Conservation (phyloP, 2,888 invertebrate genomes). For the Pammene fasciana region DNA sequence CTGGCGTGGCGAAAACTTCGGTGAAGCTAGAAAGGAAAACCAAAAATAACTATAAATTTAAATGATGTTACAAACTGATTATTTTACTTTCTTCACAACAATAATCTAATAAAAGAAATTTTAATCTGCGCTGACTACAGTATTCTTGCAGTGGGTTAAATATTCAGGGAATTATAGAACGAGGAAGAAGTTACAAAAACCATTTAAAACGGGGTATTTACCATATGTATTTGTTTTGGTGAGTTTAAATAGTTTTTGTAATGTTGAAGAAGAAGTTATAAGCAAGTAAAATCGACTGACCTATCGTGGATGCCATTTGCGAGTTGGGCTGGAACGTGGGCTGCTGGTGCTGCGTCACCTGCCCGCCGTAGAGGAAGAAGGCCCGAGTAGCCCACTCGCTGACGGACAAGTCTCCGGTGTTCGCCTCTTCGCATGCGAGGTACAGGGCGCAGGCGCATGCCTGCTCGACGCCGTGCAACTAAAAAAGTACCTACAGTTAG, state of each 20-base stretch:
- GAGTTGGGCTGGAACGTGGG: constrained; percentile 61
- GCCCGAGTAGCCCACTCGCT: constrained; percentile 95
- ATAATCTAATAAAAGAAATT: too few relatives aligned
- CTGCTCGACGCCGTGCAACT: constrained; percentile 90
- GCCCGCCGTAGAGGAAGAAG: constrained; percentile 95
- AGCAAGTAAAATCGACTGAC: constrained; percentile 46
- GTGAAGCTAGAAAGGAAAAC: constrained; percentile 61
- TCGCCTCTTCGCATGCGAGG: constrained; percentile 88
- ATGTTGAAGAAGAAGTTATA: too few relatives aligned
- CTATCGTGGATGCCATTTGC: constrained; percentile 63
- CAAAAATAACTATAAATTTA: background rate
- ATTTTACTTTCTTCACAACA: too few relatives aligned
- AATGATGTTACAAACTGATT: too few relatives aligned
- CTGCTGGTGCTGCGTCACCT: constrained; percentile 72
- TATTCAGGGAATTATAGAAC: too few relatives aligned
- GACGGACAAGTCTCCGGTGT: constrained; percentile 81
- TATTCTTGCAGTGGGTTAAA: too few relatives aligned
- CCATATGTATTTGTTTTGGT: too few relatives aligned
- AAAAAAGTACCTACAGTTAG: constrained; percentile 23
- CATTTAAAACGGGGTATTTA: too few relatives aligned
- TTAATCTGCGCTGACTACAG: too few relatives aligned
- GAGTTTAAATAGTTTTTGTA: too few relatives aligned
- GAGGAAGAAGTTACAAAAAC: too few relatives aligned
- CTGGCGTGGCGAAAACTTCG: constrained; percentile 78
- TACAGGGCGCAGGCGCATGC: constrained; percentile 95